Percentiles rank a stretch among this genome's conserved stretches.
Evolutionary conservation across 2,888 invertebrate genomes (phyloP).

Genomic region (Siphlonurus alternatus): DNA sequence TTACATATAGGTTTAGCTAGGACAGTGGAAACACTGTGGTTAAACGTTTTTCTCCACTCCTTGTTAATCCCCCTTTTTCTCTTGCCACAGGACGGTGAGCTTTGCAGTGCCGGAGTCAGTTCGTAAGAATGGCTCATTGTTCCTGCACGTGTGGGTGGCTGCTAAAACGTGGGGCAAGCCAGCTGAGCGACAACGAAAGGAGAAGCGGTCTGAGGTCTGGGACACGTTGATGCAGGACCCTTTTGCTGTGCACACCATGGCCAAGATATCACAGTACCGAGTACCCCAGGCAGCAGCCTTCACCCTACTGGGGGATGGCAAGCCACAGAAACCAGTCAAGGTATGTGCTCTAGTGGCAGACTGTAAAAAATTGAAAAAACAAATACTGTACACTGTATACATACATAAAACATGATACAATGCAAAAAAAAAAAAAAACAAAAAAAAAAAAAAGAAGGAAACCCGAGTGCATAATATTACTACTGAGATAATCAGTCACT

Average conservation of each 20-base stretch:
- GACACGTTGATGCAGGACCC: conserved; percentile 42
- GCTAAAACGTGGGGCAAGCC: conserved; percentile 7
- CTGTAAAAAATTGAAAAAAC: background rate
- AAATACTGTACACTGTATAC: background rate
- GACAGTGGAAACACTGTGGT: too few species aligned
- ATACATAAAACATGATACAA: background rate
- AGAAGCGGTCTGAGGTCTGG: conserved; percentile 22
- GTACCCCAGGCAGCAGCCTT: conserved; percentile 49
- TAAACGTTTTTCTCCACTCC: too few species aligned
- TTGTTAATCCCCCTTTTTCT: too few species aligned
- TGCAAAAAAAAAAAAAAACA: background rate
- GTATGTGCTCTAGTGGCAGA: background rate
- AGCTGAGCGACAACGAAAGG: background rate
- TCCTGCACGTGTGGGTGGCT: conserved; percentile 51
- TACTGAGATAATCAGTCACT: background rate
- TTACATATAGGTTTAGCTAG: too few species aligned
- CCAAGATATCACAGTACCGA: conserved; percentile 52
- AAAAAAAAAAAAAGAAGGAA: conserved; percentile 5
- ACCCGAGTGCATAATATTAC: background rate
- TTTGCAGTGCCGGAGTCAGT: conserved; percentile 56
- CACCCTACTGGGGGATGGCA: conserved; percentile 22
- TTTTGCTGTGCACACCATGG: conserved; percentile 38
- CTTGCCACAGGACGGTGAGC: conserved; percentile 36
- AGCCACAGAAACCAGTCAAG: conserved; percentile 3
- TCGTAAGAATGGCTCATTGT: conserved; percentile 69